Evolutionary conservation across 2,113 vertebrate genomes (phyloP).

Genomic region (Zosterops japonicus): DNA sequence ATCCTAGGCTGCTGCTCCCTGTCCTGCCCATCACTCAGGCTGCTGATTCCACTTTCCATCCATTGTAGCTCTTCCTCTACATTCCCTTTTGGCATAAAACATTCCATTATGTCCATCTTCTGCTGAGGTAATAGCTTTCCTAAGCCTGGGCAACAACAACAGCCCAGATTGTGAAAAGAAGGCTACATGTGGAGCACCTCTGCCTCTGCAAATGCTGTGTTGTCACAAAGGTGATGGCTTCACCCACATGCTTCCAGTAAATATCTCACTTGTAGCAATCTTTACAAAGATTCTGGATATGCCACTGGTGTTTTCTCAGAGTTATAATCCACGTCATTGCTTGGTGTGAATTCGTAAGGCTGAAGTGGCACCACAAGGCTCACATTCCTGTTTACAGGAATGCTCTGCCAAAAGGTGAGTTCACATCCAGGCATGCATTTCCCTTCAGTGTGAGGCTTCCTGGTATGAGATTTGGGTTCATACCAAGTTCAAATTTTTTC

Average conservation of each 20-base stretch:
- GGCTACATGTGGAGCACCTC: background rate
- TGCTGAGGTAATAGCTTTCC: background rate
- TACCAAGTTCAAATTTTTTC: background rate
- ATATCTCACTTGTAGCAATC: background rate
- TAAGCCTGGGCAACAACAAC: background rate
- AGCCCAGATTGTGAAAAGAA: background rate
- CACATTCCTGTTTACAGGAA: background rate
- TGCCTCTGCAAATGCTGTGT: background rate
- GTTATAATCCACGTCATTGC: fast-evolving
- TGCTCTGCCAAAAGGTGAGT: background rate
- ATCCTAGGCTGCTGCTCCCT: background rate
- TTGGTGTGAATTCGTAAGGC: background rate
- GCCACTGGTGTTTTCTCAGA: background rate
- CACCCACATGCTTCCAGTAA: background rate
- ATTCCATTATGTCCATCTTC: background rate
- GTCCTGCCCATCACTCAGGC: background rate
- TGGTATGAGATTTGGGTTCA: background rate
- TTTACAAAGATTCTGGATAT: background rate
- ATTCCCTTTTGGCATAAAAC: conserved; percentile 4
- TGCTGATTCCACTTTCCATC: background rate
- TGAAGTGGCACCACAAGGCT: background rate
- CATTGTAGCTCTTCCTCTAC: background rate
- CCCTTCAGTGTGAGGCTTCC: background rate
- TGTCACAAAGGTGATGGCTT: background rate
- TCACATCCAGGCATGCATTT: conserved; percentile 14